Conservation (phyloP, 2,797 vertebrate species). For the Miichthys miiuy region DNA sequence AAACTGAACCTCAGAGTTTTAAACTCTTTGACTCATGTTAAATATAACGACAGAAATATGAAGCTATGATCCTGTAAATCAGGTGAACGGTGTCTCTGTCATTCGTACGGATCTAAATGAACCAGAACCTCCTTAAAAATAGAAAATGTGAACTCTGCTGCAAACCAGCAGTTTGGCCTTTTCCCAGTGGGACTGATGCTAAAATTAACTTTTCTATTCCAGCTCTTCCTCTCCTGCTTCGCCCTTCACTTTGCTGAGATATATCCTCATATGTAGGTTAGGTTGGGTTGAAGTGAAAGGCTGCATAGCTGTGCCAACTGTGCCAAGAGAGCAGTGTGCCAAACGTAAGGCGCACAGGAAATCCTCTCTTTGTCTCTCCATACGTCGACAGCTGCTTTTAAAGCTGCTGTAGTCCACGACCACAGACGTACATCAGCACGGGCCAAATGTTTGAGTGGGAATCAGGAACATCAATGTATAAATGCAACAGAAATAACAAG, state of each 20-base stretch:
- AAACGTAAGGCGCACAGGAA: constrained; percentile 58
- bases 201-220: constrained; percentile 56
- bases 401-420: too few species aligned
- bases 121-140: not conserved
- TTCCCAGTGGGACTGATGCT: constrained; percentile 24
- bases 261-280: constrained; percentile 4
- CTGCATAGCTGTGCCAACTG: constrained; percentile 50
- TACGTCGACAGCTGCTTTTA: constrained; percentile 3
- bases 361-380: constrained; percentile 67
- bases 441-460: too few species aligned
- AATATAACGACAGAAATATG: too few species aligned
- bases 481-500: too few species aligned
- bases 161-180: constrained; percentile 20
- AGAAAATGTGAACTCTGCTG: not conserved
- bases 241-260: constrained; percentile 46
- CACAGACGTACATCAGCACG: too few species aligned
- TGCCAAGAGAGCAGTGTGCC: constrained; percentile 69
- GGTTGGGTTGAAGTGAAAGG: constrained; percentile 23
- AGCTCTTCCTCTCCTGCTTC: constrained; percentile 18
- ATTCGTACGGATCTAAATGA: not conserved
- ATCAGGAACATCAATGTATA: too few species aligned
- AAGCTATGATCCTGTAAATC: too few species aligned
- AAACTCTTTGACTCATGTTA: too few species aligned
- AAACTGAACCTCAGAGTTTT: too few species aligned
- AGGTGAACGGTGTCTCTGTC: too few species aligned